Conservation (phyloP, 2,888 invertebrate genomes). For the Crioceris asparagi region DNA sequence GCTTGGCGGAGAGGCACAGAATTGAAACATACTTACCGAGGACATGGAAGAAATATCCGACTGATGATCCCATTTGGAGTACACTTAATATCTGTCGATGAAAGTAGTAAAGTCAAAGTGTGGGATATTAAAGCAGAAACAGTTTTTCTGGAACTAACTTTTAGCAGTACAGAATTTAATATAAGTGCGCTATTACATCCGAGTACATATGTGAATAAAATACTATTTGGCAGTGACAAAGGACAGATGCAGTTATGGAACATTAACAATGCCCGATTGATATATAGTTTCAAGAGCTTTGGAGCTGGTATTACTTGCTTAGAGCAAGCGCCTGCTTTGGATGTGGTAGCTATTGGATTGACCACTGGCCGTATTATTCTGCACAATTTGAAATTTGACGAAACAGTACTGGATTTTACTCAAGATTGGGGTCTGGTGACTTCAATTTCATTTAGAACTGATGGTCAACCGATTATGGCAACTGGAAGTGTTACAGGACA, state of each 20-base stretch:
- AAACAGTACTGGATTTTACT: slow-evolving; percentile 68
- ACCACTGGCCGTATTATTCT: slow-evolving; percentile 71
- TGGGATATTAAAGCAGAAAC: slow-evolving; percentile 76
- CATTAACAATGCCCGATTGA: slow-evolving; percentile 60
- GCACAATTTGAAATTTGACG: slow-evolving; percentile 79
- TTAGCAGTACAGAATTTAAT: slow-evolving; percentile 57
- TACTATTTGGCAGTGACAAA: slow-evolving; percentile 76
- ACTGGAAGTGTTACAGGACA: slow-evolving; percentile 63
- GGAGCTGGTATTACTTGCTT: slow-evolving; percentile 57
- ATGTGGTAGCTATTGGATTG: slow-evolving; percentile 84
- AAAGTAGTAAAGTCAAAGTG: slow-evolving; percentile 61
- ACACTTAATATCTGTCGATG: slow-evolving; percentile 81
- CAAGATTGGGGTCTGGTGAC: slow-evolving; percentile 91
- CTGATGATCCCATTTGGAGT: slow-evolving; percentile 73
- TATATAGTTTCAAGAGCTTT: slow-evolving; percentile 80
- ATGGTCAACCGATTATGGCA: slow-evolving; percentile 77
- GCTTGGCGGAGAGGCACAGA: slow-evolving; percentile 85
- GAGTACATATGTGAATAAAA: slow-evolving; percentile 87
- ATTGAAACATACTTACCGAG: slow-evolving; percentile 67
- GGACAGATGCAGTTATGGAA: slow-evolving; percentile 87
- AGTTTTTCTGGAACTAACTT: slow-evolving; percentile 55
- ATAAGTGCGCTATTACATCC: slow-evolving; percentile 85
- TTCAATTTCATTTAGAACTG: slow-evolving; percentile 74
- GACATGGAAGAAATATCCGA: slow-evolving; percentile 63
- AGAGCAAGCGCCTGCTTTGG: slow-evolving; percentile 83